A percentile compares a stretch with the other conserved stretches of the same genome.
These are phyloP conservation scores for Stenopsyche tienmushanensis DNA, from an alignment of 1,140 invertebrate genomes.

Conservation along the genomic window DNA sequence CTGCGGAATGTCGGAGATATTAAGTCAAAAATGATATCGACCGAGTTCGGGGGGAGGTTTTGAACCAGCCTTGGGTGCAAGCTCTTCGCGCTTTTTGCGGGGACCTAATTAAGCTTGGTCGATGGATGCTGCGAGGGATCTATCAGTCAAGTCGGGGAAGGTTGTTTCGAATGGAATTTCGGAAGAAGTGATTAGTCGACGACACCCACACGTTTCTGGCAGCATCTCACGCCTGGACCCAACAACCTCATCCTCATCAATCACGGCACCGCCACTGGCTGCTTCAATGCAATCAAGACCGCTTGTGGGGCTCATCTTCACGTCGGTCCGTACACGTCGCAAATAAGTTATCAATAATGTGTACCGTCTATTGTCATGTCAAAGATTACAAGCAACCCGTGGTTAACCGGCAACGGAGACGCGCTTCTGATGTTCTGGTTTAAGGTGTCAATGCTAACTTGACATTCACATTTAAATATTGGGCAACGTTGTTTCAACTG, in stretches of 20 bases:
- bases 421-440: no score
- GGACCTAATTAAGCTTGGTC: not conserved
- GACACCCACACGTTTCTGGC: conserved; percentile 11
- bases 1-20: not conserved
- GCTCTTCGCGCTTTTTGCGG: no score
- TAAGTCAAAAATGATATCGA: not conserved
- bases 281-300: conserved; percentile 36
- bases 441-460: no score
- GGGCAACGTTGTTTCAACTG: no score
- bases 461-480: no score
- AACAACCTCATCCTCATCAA: conserved; percentile 26
- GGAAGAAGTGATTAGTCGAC: conserved; percentile 19
- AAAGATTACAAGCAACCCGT: not conserved
- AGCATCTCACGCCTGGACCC: conserved; percentile 15
- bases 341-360: conserved; percentile 29
- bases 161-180: conserved; percentile 1
- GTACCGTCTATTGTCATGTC: not conserved
- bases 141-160: no score
- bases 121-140: not conserved
- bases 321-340: not conserved
- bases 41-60: not conserved
- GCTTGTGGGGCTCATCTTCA: conserved; percentile 19
- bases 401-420: not conserved
- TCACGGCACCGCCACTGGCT: conserved; percentile 25
- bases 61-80: no score